phyloP scores from a whole-genome alignment of 2,888 invertebrate species.

The Euplagia quadripunctaria region DNA sequence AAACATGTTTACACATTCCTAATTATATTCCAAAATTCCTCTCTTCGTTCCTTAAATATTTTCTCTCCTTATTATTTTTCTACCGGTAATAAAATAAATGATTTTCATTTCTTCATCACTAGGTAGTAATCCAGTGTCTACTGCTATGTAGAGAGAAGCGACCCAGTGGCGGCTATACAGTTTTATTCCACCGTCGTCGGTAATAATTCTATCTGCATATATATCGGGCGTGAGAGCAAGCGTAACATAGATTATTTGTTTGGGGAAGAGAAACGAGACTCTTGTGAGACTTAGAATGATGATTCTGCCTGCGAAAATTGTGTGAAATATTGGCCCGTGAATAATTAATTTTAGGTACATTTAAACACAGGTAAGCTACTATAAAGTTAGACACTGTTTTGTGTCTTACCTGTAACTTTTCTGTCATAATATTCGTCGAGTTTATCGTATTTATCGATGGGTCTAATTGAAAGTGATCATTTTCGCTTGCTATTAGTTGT shows the following conservation, averaged over 20 bases:
- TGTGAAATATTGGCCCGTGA: constrained; percentile 5
- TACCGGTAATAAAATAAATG: constrained; percentile 78
- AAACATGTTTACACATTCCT: constrained; percentile 43
- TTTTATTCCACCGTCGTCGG: constrained; percentile 72
- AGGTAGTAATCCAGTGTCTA: constrained; percentile 59
- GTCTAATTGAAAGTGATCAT: neutral
- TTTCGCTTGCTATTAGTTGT: neutral
- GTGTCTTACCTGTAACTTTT: too few species aligned
- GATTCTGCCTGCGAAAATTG: constrained; percentile 6
- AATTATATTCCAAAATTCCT: constrained; percentile 61
- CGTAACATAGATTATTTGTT: constrained; percentile 51
- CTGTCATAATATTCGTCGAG: neutral
- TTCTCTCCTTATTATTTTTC: constrained; percentile 68
- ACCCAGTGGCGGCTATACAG: constrained; percentile 53
- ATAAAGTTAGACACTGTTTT: too few species aligned
- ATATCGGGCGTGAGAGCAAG: constrained; percentile 62
- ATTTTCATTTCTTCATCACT: constrained; percentile 75
- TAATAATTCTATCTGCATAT: constrained; percentile 78
- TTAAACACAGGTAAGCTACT: neutral
- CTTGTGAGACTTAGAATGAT: neutral
- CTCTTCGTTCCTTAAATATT: constrained; percentile 48
- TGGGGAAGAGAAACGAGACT: constrained; percentile 33
- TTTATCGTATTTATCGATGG: neutral
- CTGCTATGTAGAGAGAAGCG: constrained; percentile 26
- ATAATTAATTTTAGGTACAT: neutral